These are phyloP conservation scores for Azorinus chamasolen DNA, from an alignment of 2,888 invertebrate genomes.

Conservation along the genomic window DNA sequence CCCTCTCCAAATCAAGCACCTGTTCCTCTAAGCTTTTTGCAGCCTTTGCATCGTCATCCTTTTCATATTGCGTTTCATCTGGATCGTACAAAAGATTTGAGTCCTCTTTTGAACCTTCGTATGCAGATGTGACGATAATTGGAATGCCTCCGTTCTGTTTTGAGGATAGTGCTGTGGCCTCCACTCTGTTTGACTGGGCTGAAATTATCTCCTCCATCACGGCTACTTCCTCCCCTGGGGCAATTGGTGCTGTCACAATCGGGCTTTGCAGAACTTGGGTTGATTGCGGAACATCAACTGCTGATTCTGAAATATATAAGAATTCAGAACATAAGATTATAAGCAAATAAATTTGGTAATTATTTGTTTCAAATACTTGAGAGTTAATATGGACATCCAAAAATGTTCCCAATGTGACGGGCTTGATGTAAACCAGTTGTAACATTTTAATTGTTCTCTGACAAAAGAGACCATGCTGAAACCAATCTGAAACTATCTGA, in stretches of 20 bases:
- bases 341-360: too few species aligned
- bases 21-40: constrained; percentile 79
- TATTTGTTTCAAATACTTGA: too few species aligned
- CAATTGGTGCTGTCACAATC: constrained; percentile 67
- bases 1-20: constrained; percentile 76
- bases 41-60: constrained; percentile 67
- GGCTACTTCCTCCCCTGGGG: constrained; percentile 43
- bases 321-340: too few species aligned
- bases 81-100: constrained; percentile 69
- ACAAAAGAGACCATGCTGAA: too few species aligned
- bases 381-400: too few species aligned
- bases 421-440: too few species aligned
- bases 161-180: constrained; percentile 20
- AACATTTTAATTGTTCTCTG: too few species aligned
- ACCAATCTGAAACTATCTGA: too few species aligned
- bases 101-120: constrained; percentile 42
- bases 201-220: constrained; percentile 60
- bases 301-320: constrained; percentile 65
- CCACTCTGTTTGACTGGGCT: constrained; percentile 24
- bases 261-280: constrained; percentile 63
- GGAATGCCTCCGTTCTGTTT: constrained; percentile 74
- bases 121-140: constrained; percentile 56
- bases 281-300: constrained; percentile 65
- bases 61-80: constrained; percentile 66
- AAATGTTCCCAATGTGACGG: too few species aligned